Evolutionary conservation across 2,888 invertebrate genomes (phyloP).

Genomic region (Zaprionus lineosus): DNA sequence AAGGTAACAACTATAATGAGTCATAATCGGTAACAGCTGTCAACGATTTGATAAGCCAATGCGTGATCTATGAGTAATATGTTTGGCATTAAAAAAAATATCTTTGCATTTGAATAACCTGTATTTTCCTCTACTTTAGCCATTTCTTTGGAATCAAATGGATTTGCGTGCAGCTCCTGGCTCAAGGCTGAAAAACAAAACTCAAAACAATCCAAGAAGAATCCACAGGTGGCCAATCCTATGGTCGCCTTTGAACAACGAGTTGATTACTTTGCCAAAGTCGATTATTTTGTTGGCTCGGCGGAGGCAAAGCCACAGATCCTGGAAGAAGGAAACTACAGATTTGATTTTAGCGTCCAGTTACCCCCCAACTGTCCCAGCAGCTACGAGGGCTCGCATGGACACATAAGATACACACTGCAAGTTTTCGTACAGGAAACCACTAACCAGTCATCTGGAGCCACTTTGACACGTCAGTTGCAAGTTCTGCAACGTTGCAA

Average conservation of each 20-base stretch:
- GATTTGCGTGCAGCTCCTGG: constrained; percentile 76
- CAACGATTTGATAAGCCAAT: constrained; percentile 4
- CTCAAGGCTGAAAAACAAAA: constrained; percentile 43
- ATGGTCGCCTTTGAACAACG: constrained; percentile 55
- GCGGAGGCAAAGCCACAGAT: constrained; percentile 67
- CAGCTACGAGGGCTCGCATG: constrained; percentile 66
- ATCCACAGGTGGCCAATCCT: constrained; percentile 11
- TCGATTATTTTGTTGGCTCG: constrained; percentile 78
- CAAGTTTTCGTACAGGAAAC: too few species aligned
- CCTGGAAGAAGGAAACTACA: constrained; percentile 64
- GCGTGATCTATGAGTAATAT: constrained; percentile 43
- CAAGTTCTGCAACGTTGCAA: constrained; percentile 35
- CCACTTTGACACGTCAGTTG: constrained; percentile 27
- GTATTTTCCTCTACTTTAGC: constrained; percentile 44
- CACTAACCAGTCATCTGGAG: constrained; percentile 23
- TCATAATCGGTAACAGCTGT: constrained; percentile 32
- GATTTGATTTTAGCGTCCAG: constrained; percentile 71
- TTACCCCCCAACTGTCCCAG: constrained; percentile 72
- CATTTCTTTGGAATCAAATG: constrained; percentile 69
- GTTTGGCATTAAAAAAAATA: not conserved
- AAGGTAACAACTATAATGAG: constrained; percentile 65
- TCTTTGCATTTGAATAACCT: too few species aligned
- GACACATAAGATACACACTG: constrained; percentile 74
- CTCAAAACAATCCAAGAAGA: constrained; percentile 29
- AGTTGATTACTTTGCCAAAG: constrained; percentile 75